Base-by-base conservation (phyloP, 2,797 vertebrate species). In the Manis javanica region DNA sequence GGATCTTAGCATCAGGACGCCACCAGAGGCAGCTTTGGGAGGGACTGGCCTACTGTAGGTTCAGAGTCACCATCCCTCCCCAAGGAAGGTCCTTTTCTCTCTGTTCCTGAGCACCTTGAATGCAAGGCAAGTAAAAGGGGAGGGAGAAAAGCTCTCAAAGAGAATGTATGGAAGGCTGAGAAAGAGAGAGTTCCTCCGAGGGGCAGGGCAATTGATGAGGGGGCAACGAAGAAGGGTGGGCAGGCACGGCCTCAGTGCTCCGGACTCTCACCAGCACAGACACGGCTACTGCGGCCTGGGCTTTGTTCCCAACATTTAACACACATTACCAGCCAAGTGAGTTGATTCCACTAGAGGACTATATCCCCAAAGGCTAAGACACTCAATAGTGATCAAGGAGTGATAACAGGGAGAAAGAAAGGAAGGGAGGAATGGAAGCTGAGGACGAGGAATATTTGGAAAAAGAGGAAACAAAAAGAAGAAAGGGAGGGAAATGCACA, bases 221-320 rank as follows among this genome's bases (percentile, higher is more conserved):
- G 6, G 5, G 31, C 31, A 51, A 23, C 34, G 46, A 66, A 23
- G 21, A 14, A 63, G 10, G 19, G 15, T 13, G 14, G 1, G 49
- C 8, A 37, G 53, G 59, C 3, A n/a, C 5, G 2, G 1, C 4
- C 2, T 7, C 1, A 29, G 57, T 3, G 2, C 2, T 34, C 55
- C 10, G 18, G 19, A 1, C 0, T 37, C 55, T 51, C 8, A 3
- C 1, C 2, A 0, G 10, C 11, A 53, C 12, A 2, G 11, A 31
- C 39, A 55, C 34, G 11, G 51, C 19, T 23, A 31, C 13, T 5
- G 19, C 3, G 24, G 23, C 61, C 31, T 46, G 5, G 2, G 6
- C 77, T 55, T 18, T 57, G 31, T 57, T 29, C 31, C 6, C 31
- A 34, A 1, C 7, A 15, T 10, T 8, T 5, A 63, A 18, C 14